Evolutionary conservation across 92 coral and sea anemone genomes (phyloP), one percentile per base, ranked within the genome.

Genomic region (Epizoanthus ramosus): DNA sequence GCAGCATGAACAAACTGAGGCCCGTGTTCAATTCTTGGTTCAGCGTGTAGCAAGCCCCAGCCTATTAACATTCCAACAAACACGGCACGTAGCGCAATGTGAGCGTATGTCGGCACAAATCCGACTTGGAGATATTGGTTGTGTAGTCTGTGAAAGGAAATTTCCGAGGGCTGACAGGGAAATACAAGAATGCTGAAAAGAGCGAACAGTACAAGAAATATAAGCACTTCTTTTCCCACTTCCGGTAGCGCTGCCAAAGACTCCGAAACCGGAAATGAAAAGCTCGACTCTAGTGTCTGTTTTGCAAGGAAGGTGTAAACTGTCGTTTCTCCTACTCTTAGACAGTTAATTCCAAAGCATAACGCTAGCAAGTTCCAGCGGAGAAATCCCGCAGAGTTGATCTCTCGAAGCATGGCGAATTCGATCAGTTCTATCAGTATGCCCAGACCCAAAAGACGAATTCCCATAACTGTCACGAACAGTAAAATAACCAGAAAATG

Each of bases 61-160:
- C 74, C 50, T 35, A 69, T 69, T 6, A 33, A 33, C 53, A n/a
- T 22, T 17, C 74, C 74, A 24, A 69, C 43, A 41, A 69, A 37
- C 74, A 39, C 52, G 43, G 74, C 74, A 24, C 74, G 74, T 37
- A 69, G 39, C 19, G 74, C 74, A 15, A 69, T 69, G 53, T 69
- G 74, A 18, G 54, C 54, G 17, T 69, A 69, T 69, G 74, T 69
- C 16, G 74, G 74, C 17, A 69, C 74, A 69, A 37, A 69, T 19
- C 74, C 74, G 24, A 19, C 19, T n/a, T 22, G 54, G 43, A 69
- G 74, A 21, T 69, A 69, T 33, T 23, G 37, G 18, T 39, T 23
- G 5, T 69, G 74, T 69, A 69, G 37, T 16, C 22, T 69, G 74
- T 69, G 28, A 69, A 69, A 69, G 24, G 74, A 25, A 0, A 69